Evolutionary conservation across 2,113 vertebrate species (phyloP).

Genomic region (Galemys pyrenaicus): DNA sequence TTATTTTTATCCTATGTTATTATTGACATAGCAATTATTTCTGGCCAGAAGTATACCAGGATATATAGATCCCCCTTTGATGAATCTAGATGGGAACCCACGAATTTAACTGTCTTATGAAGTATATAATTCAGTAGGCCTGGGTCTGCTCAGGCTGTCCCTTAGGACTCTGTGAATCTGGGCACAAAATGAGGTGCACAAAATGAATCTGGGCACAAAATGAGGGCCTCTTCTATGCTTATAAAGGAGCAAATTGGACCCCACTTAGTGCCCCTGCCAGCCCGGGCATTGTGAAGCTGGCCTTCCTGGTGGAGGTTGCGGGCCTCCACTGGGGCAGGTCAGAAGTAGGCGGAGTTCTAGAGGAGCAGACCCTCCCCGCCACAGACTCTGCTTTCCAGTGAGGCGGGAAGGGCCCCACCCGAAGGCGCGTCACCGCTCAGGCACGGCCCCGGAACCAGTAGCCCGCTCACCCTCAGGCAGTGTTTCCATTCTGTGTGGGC

Average conservation of each 20-base stretch:
- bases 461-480: neutral
- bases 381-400: neutral
- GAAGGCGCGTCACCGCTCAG: neutral
- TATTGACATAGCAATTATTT: neutral
- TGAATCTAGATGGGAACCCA: neutral
- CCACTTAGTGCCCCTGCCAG: neutral
- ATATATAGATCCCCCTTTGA: neutral
- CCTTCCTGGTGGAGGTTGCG: neutral
- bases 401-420: neutral
- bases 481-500: neutral
- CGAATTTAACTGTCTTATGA: neutral
- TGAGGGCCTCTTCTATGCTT: neutral
- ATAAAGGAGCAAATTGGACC: neutral
- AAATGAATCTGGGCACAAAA: neutral
- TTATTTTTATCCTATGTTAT: neutral
- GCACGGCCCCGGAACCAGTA: fast-evolving
- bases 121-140: neutral
- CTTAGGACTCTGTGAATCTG: neutral
- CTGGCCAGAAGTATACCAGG: neutral
- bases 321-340: neutral
- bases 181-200: neutral
- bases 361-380: neutral
- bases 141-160: neutral
- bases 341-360: neutral
- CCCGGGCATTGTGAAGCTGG: neutral